These are phyloP conservation scores for Odontamblyopus lacepedii DNA, from an alignment of 2,797 vertebrate species.

Conservation along the genomic window DNA sequence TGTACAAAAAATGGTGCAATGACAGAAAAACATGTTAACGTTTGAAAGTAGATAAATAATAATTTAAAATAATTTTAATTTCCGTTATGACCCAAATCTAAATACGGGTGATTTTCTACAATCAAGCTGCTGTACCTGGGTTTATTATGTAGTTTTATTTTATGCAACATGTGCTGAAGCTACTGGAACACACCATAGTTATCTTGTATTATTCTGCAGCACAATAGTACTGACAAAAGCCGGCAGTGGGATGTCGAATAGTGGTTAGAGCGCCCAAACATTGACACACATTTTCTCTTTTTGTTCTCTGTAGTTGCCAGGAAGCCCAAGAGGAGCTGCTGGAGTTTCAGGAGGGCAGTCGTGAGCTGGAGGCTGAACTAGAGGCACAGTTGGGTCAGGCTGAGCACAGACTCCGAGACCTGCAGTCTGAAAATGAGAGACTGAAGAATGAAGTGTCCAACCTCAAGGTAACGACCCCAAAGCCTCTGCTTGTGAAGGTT, in stretches of 20 bases:
- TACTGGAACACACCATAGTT: conserved; percentile 49
- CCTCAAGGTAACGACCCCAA: conserved; percentile 82
- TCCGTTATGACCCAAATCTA: too few species aligned
- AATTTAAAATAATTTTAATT: not conserved
- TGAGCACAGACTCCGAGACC: conserved; percentile 92
- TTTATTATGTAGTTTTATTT: conserved; percentile 43
- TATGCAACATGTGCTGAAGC: conserved; percentile 26
- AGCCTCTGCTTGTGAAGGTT: not conserved
- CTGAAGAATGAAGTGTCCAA: conserved; percentile 89
- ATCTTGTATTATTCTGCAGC: conserved; percentile 35
- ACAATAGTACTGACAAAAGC: conserved; percentile 26
- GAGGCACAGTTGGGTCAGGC: conserved; percentile 94
- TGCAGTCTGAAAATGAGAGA: conserved; percentile 93
- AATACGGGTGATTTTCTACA: not conserved
- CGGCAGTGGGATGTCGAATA: conserved; percentile 38
- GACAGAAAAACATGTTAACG: too few species aligned
- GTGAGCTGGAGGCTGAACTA: conserved; percentile 95
- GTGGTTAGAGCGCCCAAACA: conserved; percentile 11
- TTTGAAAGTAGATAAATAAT: not conserved
- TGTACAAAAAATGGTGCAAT: too few species aligned
- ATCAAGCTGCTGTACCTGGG: not conserved
- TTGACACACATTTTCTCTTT: conserved; percentile 28
- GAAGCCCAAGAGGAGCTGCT: conserved; percentile 96
- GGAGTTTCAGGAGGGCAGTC: conserved; percentile 97
- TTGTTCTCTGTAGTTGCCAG: conserved; percentile 81